A percentile compares a stretch with the other conserved stretches of the same genome.
Evolutionary conservation across 1,140 invertebrate species (phyloP).

Genomic region (Microplitis mediator): DNA sequence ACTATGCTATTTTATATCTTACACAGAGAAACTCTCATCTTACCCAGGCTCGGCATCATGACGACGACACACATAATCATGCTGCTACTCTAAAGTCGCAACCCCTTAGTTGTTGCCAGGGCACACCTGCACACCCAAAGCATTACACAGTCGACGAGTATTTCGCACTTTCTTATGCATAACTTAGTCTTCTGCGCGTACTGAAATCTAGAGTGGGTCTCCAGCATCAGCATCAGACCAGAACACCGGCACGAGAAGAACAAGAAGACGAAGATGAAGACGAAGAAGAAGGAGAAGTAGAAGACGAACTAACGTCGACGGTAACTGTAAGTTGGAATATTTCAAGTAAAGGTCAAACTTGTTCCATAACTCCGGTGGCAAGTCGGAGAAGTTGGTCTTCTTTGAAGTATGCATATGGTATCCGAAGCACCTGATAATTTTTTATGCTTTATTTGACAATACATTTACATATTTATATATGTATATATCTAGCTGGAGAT

Average conservation of each 20-base stretch:
- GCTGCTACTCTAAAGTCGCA: background rate
- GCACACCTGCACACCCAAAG: constrained; percentile 20
- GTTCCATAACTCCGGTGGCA: background rate
- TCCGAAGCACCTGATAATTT: constrained; percentile 9
- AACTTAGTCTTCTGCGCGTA: constrained; percentile 19
- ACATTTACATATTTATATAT: background rate
- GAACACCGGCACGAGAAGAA: no score
- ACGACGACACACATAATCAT: no score
- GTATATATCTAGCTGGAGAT: background rate
- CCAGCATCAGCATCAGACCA: background rate
- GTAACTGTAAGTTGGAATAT: no score
- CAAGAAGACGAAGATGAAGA: no score
- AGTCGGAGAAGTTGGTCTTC: background rate
- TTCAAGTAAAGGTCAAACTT: background rate
- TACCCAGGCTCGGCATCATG: no score
- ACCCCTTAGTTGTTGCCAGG: background rate
- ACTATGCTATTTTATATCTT: background rate
- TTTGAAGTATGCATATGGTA: background rate
- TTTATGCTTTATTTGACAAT: background rate
- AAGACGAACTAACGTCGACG: no score
- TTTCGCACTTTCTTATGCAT: constrained; percentile 32
- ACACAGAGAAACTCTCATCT: no score
- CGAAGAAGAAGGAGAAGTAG: no score
- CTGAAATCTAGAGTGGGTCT: constrained; percentile 4
- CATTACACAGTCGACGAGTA: constrained; percentile 28